Conservation (phyloP, 2,797 vertebrate species). For the Cirrhinus mrigala region DNA sequence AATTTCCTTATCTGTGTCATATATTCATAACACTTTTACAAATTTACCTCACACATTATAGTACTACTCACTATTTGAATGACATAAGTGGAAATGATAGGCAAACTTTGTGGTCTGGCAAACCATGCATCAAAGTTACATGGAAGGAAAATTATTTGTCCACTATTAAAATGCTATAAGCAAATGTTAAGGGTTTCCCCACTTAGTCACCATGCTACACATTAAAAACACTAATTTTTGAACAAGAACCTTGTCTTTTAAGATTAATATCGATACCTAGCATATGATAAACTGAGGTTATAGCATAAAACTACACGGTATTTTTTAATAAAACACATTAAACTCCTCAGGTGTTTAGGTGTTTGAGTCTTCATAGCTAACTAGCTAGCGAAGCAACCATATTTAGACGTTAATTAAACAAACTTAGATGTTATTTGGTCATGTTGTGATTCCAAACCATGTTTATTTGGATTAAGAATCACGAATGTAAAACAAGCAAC, state of each 20-base stretch:
- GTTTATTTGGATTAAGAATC: background rate
- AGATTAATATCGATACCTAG: background rate
- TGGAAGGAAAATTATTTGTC: background rate
- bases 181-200: constrained; percentile 17
- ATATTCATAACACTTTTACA: background rate
- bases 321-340: constrained; percentile 3
- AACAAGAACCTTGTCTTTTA: background rate
- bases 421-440: background rate
- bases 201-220: background rate
- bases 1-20: constrained; percentile 44
- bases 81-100: background rate
- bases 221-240: background rate
- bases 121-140: background rate
- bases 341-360: constrained; percentile 25
- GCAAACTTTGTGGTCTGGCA: background rate
- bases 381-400: constrained; percentile 8
- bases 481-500: background rate
- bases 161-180: background rate
- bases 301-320: background rate
- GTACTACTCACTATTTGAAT: background rate
- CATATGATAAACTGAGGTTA: background rate
- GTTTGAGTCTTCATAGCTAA: constrained; percentile 4
- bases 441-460: background rate
- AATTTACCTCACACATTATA: background rate
- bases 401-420: background rate